Percentiles rank a stretch among this genome's conserved stretches.
These are phyloP conservation scores for Drosophila miranda DNA, from an alignment of 1,140 invertebrate species.

Conservation along the genomic window DNA sequence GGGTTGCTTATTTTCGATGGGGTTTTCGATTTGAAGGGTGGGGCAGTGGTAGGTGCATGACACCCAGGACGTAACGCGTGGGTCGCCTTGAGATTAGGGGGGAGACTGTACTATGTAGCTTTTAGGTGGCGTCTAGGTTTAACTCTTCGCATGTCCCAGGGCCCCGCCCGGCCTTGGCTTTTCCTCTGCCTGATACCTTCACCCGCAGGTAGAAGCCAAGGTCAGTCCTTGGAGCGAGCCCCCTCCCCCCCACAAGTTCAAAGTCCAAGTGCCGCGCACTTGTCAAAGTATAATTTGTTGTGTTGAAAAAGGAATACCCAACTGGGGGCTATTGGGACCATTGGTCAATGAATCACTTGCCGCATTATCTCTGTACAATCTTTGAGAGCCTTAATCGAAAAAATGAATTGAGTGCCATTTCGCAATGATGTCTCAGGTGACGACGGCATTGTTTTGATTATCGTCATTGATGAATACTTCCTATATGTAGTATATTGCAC, in stretches of 20 bases:
- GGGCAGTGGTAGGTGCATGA: no score
- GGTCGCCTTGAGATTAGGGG: no score
- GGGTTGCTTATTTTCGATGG: no score
- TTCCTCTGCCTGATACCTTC: not conserved
- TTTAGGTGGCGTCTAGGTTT: not conserved
- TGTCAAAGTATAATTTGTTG: no score
- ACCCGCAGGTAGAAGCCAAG: slow-evolving; percentile 25
- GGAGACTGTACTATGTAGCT: no score
- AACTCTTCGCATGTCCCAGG: slow-evolving; percentile 2
- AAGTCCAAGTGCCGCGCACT: slow-evolving; percentile 16
- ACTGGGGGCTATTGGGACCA: not conserved
- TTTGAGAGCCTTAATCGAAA: not conserved
- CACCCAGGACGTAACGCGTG: no score
- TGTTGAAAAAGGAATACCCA: slow-evolving; percentile 26
- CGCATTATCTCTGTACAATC: slow-evolving; percentile 20
- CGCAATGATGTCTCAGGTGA: slow-evolving; percentile 13
- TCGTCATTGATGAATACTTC: slow-evolving; percentile 25
- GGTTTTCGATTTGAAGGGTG: no score
- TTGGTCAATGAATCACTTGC: slow-evolving; percentile 25
- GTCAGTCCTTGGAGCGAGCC: slow-evolving; percentile 6
- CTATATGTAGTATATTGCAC: not conserved
- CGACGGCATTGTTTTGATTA: slow-evolving; percentile 18
- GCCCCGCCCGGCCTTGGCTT: slow-evolving; percentile 5
- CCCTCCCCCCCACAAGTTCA: slow-evolving; percentile 22
- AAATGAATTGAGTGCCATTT: slow-evolving; percentile 24